These are phyloP conservation scores for Ceuthmochares aereus DNA, from an alignment of 2,113 vertebrate species.

Conservation along the genomic window DNA sequence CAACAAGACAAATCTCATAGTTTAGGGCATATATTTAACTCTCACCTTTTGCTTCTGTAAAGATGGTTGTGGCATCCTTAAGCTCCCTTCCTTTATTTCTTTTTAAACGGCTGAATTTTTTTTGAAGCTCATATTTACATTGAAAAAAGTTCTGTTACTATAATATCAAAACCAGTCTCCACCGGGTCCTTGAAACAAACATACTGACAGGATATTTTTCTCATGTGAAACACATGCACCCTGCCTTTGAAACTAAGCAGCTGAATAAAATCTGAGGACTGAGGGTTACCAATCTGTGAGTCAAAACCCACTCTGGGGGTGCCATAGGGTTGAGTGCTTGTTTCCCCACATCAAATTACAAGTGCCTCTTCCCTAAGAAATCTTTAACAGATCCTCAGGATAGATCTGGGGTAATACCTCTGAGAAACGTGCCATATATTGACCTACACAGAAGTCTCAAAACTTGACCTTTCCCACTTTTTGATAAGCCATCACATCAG, in stretches of 20 bases:
- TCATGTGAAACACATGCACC: rapidly evolving
- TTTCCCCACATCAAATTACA: neutral
- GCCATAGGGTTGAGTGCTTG: rapidly evolving
- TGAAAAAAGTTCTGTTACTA: neutral
- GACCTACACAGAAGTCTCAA: neutral
- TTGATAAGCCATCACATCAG: neutral
- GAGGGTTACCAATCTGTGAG: neutral
- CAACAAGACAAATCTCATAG: neutral
- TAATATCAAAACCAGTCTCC: neutral
- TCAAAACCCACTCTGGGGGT: neutral
- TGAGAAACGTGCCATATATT: neutral
- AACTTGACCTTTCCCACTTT: neutral
- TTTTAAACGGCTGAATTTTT: neutral
- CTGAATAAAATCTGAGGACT: neutral
- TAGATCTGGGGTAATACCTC: neutral
- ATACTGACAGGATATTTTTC: neutral
- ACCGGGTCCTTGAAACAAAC: neutral
- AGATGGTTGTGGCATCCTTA: neutral
- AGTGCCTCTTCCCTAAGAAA: neutral
- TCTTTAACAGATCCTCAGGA: neutral
- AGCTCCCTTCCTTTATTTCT: neutral
- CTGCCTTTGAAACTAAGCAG: neutral
- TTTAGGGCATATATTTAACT: neutral
- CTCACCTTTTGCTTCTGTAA: neutral
- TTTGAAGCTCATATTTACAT: neutral